Evolutionary conservation across 2,888 invertebrate genomes (phyloP).

Genomic region (Nomada fabriciana): DNA sequence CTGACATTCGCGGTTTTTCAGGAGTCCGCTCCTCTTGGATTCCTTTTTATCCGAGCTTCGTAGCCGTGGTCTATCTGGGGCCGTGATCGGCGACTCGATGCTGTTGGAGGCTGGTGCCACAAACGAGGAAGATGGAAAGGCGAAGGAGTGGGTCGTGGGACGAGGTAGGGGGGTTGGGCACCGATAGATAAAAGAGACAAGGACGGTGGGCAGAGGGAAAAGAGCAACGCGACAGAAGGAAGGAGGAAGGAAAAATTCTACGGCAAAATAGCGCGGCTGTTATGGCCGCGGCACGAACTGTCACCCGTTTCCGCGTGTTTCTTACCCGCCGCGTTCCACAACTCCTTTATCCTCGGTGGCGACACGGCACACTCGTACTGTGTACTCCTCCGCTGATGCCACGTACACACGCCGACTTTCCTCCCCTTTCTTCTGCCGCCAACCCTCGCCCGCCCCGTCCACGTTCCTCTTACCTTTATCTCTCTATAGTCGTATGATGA

Average conservation of each 20-base stretch:
- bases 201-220: constrained; percentile 40
- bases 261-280: constrained; percentile 82
- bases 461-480: constrained; percentile 42
- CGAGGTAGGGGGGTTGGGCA: not conserved
- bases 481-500: constrained; percentile 64
- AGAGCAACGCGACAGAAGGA: constrained; percentile 26
- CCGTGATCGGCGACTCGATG: constrained; percentile 76
- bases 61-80: constrained; percentile 73
- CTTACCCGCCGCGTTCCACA: constrained; percentile 76
- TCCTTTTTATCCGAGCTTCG: constrained; percentile 72
- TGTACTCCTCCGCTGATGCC: constrained; percentile 57
- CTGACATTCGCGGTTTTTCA: constrained; percentile 66
- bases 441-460: constrained; percentile 37
- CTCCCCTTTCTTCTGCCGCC: constrained; percentile 4
- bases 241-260: constrained; percentile 69
- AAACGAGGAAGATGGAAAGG: constrained; percentile 63
- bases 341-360: constrained; percentile 76
- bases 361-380: constrained; percentile 52
- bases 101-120: constrained; percentile 67
- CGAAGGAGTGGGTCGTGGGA: constrained; percentile 49
- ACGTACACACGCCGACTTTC: constrained; percentile 47
- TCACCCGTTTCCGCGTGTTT: constrained; percentile 83
- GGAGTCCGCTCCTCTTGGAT: constrained; percentile 49
- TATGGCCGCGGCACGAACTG: constrained; percentile 82
- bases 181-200: constrained; percentile 57